Evolutionary conservation across 2,113 vertebrate genomes (phyloP).

Genomic region (Actenoides hombroni): DNA sequence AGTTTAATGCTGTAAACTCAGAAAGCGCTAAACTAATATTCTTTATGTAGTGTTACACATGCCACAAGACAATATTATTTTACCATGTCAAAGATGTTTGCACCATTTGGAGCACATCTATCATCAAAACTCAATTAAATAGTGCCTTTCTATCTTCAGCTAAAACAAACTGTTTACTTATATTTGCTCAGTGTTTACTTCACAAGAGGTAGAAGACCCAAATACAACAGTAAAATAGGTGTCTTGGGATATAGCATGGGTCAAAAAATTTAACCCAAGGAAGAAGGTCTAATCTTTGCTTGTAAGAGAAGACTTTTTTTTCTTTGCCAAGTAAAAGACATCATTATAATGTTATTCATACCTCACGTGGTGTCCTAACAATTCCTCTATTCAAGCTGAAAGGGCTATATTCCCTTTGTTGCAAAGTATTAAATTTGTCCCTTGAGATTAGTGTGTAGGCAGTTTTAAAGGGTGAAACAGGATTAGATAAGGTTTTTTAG

Average conservation of each 20-base stretch:
- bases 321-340: slow-evolving; percentile 75
- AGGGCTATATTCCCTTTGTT: slow-evolving; percentile 84
- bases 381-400: slow-evolving; percentile 81
- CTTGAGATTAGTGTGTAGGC: slow-evolving; percentile 78
- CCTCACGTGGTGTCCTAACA: slow-evolving; percentile 81
- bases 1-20: slow-evolving; percentile 60
- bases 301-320: slow-evolving; percentile 76
- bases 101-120: slow-evolving; percentile 82
- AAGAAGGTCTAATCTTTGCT: slow-evolving; percentile 71
- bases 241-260: slow-evolving; percentile 77
- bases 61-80: slow-evolving; percentile 76
- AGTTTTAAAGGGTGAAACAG: slow-evolving; percentile 83
- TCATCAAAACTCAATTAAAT: slow-evolving; percentile 87
- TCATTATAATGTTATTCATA: slow-evolving; percentile 82
- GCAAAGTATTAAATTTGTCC: slow-evolving; percentile 89
- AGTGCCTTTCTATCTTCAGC: slow-evolving; percentile 76
- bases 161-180: slow-evolving; percentile 88
- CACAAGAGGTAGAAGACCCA: slow-evolving; percentile 76
- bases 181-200: slow-evolving; percentile 84
- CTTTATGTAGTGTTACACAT: slow-evolving; percentile 70
- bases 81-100: slow-evolving; percentile 74
- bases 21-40: slow-evolving; percentile 67
- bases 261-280: slow-evolving; percentile 86
- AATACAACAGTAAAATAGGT: slow-evolving; percentile 79
- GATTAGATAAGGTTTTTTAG: slow-evolving; percentile 84